Evolutionary conservation across 2,888 invertebrate genomes (phyloP).

Genomic region (Dioctria linearis): DNA sequence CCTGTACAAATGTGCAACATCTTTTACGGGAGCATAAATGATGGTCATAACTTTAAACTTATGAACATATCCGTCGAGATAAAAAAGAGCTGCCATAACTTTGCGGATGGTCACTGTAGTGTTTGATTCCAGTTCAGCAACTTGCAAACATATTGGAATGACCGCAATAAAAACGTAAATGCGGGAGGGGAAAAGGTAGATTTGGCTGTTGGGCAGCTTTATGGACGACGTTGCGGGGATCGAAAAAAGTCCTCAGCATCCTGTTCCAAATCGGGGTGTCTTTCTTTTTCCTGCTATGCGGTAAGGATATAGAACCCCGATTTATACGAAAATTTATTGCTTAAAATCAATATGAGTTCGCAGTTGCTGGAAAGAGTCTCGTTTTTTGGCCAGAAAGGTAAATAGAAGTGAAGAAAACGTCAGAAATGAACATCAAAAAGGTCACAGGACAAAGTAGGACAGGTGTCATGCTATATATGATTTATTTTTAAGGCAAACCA

Average conservation of each 20-base stretch:
- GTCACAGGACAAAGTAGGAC: neutral
- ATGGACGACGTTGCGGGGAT: neutral
- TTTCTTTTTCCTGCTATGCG: conserved; percentile 15
- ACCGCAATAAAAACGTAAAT: conserved; percentile 58
- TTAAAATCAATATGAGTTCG: conserved; percentile 54
- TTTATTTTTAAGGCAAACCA: neutral
- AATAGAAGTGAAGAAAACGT: neutral
- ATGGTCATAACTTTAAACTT: conserved; percentile 58
- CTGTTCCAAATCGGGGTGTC: neutral
- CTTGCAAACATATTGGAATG: conserved; percentile 59
- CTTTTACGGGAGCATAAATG: conserved; percentile 57
- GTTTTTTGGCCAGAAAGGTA: conserved; percentile 14
- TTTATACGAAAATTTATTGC: conserved; percentile 54
- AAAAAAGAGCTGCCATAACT: conserved; percentile 57
- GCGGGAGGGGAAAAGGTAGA: conserved; percentile 37
- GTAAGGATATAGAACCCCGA: conserved; percentile 29
- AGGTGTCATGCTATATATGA: neutral
- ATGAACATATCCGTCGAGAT: conserved; percentile 54
- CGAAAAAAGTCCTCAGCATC: neutral
- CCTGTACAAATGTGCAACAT: conserved; percentile 55
- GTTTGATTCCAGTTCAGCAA: conserved; percentile 59
- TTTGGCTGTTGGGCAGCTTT: neutral
- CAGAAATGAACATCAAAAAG: conserved; percentile 6
- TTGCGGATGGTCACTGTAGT: conserved; percentile 58
- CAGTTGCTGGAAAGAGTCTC: neutral